Conservation (phyloP, 2,888 invertebrate genomes). For the Thecocarcelia acutangulata region DNA sequence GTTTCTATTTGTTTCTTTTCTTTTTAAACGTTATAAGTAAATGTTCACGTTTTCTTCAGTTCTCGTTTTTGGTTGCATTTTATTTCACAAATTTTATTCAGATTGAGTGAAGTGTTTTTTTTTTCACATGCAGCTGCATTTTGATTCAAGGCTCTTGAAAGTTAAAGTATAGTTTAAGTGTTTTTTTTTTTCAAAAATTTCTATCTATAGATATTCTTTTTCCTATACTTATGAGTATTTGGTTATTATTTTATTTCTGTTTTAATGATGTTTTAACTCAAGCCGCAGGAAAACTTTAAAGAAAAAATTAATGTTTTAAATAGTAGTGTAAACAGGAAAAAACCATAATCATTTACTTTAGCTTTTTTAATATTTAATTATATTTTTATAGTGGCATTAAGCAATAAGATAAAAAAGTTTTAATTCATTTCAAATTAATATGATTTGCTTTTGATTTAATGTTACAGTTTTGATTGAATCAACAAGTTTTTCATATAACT, state of each 20-base stretch:
- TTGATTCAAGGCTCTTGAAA: constrained; percentile 50
- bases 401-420: too few species aligned
- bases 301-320: too few species aligned
- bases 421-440: too few species aligned
- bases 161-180: constrained; percentile 42
- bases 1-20: neutral
- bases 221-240: neutral
- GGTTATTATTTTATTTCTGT: neutral
- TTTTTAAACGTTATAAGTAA: neutral
- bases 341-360: too few species aligned
- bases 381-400: too few species aligned
- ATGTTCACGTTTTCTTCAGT: constrained; percentile 19
- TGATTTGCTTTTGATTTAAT: too few species aligned
- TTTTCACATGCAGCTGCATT: constrained; percentile 15
- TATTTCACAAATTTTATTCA: constrained; percentile 21
- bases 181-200: neutral
- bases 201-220: neutral
- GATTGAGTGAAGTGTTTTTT: constrained; percentile 1
- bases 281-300: too few species aligned
- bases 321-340: too few species aligned
- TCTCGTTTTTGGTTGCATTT: constrained; percentile 11
- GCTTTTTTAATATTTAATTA: too few species aligned
- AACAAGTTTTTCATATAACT: too few species aligned
- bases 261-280: neutral
- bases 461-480: too few species aligned